Conservation (phyloP, 1,140 invertebrate species). For the Papilio polytes region DNA sequence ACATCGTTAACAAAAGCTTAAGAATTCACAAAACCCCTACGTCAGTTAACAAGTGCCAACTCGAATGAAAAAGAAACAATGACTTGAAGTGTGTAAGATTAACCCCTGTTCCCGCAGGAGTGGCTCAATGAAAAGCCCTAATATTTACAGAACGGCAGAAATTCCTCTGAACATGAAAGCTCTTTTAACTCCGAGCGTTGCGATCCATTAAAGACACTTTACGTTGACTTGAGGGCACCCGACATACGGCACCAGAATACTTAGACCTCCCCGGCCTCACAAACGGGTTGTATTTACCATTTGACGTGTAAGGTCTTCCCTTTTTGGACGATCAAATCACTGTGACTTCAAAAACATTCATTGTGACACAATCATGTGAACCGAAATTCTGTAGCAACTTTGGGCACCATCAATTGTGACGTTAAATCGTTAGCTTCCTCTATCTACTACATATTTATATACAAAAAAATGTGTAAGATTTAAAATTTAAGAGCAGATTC, state of each 20-base stretch:
- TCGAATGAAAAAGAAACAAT: slow-evolving; percentile 43
- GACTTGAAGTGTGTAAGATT: slow-evolving; percentile 51
- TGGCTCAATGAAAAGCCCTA: slow-evolving; percentile 70
- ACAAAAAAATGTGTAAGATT: not conserved
- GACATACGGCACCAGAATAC: slow-evolving; percentile 61
- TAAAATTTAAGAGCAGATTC: not conserved
- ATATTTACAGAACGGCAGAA: slow-evolving; percentile 75
- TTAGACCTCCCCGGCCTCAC: slow-evolving; percentile 51
- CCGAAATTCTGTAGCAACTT: slow-evolving; percentile 52
- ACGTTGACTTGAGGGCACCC: slow-evolving; percentile 69
- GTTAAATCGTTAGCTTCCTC: slow-evolving; percentile 5
- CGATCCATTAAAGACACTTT: slow-evolving; percentile 79
- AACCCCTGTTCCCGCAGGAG: slow-evolving; percentile 53
- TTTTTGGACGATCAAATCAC: slow-evolving; percentile 53
- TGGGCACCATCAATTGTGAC: slow-evolving; percentile 58
- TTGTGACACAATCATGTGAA: slow-evolving; percentile 65
- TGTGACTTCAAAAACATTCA: slow-evolving; percentile 58
- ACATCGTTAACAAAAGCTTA: not conserved
- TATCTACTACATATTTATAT: not conserved
- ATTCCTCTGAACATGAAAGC: slow-evolving; percentile 74
- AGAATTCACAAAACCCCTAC: not conserved
- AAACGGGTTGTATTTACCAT: slow-evolving; percentile 24
- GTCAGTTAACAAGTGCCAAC: slow-evolving; percentile 29
- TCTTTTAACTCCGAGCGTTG: slow-evolving; percentile 68
- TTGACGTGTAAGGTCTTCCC: slow-evolving; percentile 52